phyloP scores from a whole-genome alignment of 1,140 invertebrate genomes.

The Eumeta japonica region DNA sequence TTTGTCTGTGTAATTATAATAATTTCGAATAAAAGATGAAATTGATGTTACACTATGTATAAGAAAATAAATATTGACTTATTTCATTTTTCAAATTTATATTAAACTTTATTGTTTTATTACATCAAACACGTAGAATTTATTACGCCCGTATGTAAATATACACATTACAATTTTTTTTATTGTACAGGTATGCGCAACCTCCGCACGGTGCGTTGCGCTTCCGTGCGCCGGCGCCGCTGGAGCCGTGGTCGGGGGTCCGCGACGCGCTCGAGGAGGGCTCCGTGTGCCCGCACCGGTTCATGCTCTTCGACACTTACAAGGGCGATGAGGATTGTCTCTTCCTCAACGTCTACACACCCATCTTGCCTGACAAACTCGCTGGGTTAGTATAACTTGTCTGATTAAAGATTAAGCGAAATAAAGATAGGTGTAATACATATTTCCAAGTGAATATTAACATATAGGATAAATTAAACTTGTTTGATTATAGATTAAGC shows the following conservation, averaged over 20 bases:
- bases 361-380: constrained; percentile 51
- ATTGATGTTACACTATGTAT: too few relatives aligned
- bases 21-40: too few relatives aligned
- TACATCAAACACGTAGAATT: too few relatives aligned
- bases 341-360: constrained; percentile 60
- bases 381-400: constrained; percentile 28
- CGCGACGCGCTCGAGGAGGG: constrained; percentile 63
- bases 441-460: constrained; percentile 1
- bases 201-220: constrained; percentile 43
- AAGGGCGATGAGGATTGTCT: constrained; percentile 61
- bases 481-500: too few relatives aligned
- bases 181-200: constrained; percentile 41
- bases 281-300: constrained; percentile 58
- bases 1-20: too few relatives aligned
- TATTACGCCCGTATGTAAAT: too few relatives aligned
- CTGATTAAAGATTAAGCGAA: constrained; percentile 10
- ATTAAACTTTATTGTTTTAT: too few relatives aligned
- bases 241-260: constrained; percentile 62
- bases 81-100: too few relatives aligned
- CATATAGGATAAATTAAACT: too few relatives aligned
- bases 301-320: constrained; percentile 61
- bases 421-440: not conserved
- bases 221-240: constrained; percentile 59
- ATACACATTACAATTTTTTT: constrained; percentile 7
- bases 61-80: too few relatives aligned